These are phyloP conservation scores for Bombylius major DNA, from an alignment of 2,888 invertebrate species.

Conservation along the genomic window DNA sequence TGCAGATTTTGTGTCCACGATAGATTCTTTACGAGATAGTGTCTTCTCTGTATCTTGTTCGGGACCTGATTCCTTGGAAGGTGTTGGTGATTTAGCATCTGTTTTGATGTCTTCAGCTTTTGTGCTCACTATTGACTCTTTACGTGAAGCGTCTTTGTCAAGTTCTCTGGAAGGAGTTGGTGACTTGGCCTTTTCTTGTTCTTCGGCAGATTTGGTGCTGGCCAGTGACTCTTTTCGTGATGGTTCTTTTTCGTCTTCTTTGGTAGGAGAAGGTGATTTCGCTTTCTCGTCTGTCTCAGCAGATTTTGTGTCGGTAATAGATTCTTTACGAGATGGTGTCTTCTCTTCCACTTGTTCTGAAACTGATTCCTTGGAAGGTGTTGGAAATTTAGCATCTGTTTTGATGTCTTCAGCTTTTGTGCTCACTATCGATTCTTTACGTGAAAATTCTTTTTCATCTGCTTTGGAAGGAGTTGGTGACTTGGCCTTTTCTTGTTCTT, in stretches of 20 bases:
- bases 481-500: slow-evolving; percentile 10
- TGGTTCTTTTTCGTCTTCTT: slow-evolving; percentile 9
- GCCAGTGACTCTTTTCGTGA: slow-evolving; percentile 21
- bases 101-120: slow-evolving; percentile 15
- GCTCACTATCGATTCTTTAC: slow-evolving; percentile 21
- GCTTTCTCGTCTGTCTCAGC: neutral
- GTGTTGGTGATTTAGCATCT: neutral
- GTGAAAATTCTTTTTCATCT: slow-evolving; percentile 10
- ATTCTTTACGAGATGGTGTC: too few species aligned
- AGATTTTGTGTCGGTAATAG: neutral
- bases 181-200: slow-evolving; percentile 10
- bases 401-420: slow-evolving; percentile 1
- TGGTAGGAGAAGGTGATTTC: neutral
- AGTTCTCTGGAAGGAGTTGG: neutral
- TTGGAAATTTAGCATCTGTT: slow-evolving; percentile 8
- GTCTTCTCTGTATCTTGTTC: neutral
- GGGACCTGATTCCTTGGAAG: neutral
- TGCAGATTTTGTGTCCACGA: neutral
- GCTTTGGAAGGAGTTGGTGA: neutral
- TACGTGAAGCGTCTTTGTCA: too few species aligned
- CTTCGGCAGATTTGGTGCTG: slow-evolving; percentile 2
- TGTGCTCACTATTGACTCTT: neutral
- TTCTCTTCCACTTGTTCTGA: neutral
- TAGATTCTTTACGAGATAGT: slow-evolving; percentile 1
- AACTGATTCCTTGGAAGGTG: neutral